phyloP scores from a whole-genome alignment of 2,113 vertebrate species.

The Glaucidium brasilianum region DNA sequence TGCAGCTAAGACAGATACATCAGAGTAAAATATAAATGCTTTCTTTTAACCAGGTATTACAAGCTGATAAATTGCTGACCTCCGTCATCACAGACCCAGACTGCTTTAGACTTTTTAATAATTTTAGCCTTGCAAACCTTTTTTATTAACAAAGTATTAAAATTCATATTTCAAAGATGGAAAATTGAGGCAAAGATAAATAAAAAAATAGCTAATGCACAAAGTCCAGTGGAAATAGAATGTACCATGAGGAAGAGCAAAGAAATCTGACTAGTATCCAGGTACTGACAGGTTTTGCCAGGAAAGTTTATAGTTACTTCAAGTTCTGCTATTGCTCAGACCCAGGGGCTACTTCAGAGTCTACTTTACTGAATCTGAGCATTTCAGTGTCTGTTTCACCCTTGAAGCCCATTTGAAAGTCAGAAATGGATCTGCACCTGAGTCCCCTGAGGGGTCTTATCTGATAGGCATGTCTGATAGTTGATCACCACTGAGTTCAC shows the following conservation, averaged over 20 bases:
- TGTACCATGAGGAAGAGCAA: not conserved
- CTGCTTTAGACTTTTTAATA: not conserved
- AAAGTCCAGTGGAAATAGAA: not conserved
- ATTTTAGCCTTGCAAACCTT: not conserved
- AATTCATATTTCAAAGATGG: not conserved
- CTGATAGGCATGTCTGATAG: not conserved
- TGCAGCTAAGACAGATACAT: not conserved
- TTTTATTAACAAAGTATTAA: not conserved
- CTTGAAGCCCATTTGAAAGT: not conserved
- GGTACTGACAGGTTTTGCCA: not conserved
- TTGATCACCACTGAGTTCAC: not conserved
- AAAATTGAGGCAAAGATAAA: not conserved
- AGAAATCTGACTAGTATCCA: not conserved
- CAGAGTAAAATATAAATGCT: not conserved
- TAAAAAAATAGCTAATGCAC: not conserved
- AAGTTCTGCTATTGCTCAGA: not conserved
- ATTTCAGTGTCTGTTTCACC: not conserved
- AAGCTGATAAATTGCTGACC: not conserved
- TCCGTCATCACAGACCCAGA: not conserved
- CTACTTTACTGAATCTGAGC: not conserved
- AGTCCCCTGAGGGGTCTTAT: not conserved
- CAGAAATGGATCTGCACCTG: not conserved
- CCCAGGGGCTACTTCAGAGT: not conserved
- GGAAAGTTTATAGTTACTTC: not conserved
- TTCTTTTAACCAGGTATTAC: not conserved